These are phyloP conservation scores for Oriolus oriolus DNA, from an alignment of 2,113 vertebrate species.

Conservation along the genomic window DNA sequence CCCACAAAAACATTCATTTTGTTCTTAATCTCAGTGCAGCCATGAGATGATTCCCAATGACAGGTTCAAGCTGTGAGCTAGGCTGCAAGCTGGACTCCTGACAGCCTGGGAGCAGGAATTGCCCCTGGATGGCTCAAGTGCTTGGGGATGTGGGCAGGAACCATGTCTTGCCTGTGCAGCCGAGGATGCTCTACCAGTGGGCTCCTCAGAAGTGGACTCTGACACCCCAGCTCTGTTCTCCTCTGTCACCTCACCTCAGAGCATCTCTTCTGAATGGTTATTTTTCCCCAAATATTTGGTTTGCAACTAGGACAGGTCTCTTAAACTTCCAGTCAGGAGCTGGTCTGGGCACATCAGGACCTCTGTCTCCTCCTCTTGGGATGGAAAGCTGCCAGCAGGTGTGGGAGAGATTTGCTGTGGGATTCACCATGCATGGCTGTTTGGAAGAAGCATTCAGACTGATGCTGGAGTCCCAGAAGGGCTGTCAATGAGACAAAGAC, in stretches of 20 bases:
- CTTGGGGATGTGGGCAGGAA: neutral
- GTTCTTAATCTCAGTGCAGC: neutral
- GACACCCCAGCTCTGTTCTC: neutral
- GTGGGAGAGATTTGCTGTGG: neutral
- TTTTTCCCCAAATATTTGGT: neutral
- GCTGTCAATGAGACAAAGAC: neutral
- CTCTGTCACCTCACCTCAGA: neutral
- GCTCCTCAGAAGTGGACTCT: neutral
- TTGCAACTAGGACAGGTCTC: neutral
- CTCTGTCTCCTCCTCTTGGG: neutral
- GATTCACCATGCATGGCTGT: neutral
- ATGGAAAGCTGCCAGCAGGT: neutral
- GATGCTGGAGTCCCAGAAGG: neutral
- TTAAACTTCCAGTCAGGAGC: neutral
- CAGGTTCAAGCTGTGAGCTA: neutral
- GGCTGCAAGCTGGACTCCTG: neutral
- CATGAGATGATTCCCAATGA: neutral
- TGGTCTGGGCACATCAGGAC: neutral
- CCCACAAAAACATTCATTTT: neutral
- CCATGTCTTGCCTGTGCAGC: accelerated
- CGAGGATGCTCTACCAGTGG: neutral
- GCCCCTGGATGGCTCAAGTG: accelerated
- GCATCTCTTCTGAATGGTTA: neutral
- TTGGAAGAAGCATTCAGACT: neutral
- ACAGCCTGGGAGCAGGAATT: neutral